These are phyloP conservation scores for Melanargia galathea DNA, from an alignment of 2,888 invertebrate genomes.

Conservation along the genomic window DNA sequence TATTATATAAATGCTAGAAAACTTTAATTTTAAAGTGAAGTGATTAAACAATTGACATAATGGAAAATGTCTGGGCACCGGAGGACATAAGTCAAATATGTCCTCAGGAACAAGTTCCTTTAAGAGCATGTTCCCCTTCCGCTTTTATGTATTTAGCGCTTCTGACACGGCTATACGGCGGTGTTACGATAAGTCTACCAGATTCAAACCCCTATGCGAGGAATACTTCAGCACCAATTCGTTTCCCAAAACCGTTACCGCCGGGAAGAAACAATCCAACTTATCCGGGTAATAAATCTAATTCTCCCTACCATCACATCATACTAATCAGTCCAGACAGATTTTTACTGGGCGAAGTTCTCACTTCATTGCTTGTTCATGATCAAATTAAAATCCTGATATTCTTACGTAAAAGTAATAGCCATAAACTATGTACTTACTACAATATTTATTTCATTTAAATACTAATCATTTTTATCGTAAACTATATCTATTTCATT, in stretches of 20 bases:
- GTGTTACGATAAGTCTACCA: conserved; percentile 16
- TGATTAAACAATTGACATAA: not conserved
- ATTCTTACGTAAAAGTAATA: too few relatives aligned
- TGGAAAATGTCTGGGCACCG: conserved; percentile 7
- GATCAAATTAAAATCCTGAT: too few relatives aligned
- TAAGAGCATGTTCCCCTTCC: conserved; percentile 6
- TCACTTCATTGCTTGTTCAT: too few relatives aligned
- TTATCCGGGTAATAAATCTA: not conserved
- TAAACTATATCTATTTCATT: too few relatives aligned
- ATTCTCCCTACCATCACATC: not conserved
- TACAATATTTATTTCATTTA: too few relatives aligned
- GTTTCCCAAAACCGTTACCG: not conserved
- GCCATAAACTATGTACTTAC: too few relatives aligned
- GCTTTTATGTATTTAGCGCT: conserved; percentile 8
- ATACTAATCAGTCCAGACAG: too few relatives aligned
- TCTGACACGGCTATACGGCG: conserved; percentile 5
- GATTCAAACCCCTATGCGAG: not conserved
- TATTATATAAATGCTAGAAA: not conserved
- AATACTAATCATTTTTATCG: too few relatives aligned
- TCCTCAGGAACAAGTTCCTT: conserved; percentile 6
- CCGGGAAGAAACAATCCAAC: not conserved
- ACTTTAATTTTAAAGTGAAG: not conserved
- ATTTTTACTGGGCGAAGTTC: too few relatives aligned
- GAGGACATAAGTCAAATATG: conserved; percentile 6
- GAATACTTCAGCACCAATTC: not conserved